Base-by-base conservation (phyloP, 2,113 vertebrate genomes). In the Ceuthmochares aereus region DNA sequence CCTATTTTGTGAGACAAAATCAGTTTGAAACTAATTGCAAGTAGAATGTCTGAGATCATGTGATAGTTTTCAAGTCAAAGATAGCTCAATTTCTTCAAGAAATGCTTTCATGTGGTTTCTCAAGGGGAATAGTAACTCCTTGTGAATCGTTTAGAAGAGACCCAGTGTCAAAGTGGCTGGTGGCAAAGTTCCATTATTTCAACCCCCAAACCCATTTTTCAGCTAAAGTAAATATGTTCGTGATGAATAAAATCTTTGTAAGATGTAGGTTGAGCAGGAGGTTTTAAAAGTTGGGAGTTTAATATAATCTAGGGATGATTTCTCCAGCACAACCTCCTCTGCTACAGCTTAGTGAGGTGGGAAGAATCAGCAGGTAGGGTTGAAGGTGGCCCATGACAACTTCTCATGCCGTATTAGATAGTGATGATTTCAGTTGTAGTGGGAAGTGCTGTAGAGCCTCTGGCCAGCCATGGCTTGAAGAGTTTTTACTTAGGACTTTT, bases 71-170 rank as follows among this genome's bases (percentile, higher is more conserved):
- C 36, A 78, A 93, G 56, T 43, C 84, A 83, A 55, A 91, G 84
- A 76, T 63, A 90, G 51, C 23, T 58, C 85, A 26, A 29, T 77
- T 84, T 54, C 22, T 29, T 84, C 64, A 45, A 59, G 70, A 47
- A 76, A 36, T 20, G 43, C 84, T 90, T 94, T 92, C 59, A 84
- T 96, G 92, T 94, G 88, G 85, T 40, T 85, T 73, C 70, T 72
- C 79, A 43, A 84, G 79, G 45, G 60, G 45, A 72, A 49, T 7
- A 47, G 58, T 21, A 43, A 27, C 84, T 94, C 64, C 52, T 75
- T 42, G 16, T 20, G n/a, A 45, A 37, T 54, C 51, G 37, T 52
- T 78, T 69, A 92, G 73, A 78, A 72, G 64, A 77, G 4, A 79
- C 9, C 21, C 34, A 25, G 49, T 63, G 86, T 83, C 84, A 58